Base-by-base conservation (phyloP, 2,797 vertebrate species). In the Cossypha polioptera region DNA sequence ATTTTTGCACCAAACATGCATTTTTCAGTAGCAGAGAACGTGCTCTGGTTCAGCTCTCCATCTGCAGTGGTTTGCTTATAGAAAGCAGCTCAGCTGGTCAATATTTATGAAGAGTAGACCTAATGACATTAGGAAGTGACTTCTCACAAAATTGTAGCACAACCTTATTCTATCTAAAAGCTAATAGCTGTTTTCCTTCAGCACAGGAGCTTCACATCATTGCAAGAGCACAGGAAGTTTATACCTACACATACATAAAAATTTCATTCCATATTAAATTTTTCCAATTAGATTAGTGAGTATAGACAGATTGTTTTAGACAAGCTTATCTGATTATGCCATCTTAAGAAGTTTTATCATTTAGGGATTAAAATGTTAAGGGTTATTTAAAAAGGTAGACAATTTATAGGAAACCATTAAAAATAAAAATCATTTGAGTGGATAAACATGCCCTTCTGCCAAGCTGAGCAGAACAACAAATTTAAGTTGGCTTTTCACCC, bases 371-470 rank as follows among this genome's bases (percentile, higher is more conserved):
- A 89, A 75, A 38, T 65, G 28, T 87, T 77, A 71, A 61, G 53
- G 17, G 14, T 42, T 86, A 21, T 72, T 93, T 81, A 78, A 65
- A 68, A 95, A 91, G 65, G 72, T n/a, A 61, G 76, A 57, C 7
- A 14, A 66, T 92, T 92, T 92, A 85, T 61, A 86, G 57, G 63
- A 83, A 78, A 80, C 14, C 53, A 75, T 90, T 93, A 90, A 73
- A 93, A 86, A 50, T 42, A 93, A 84, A 93, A 80, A 54, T 71
- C 84, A 83, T 53, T 91, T 86, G 84, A 86, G 68, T 95, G 75
- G 68, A 75, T 93, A 93, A 97, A 92, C 72, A 94, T 36, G 84
- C 76, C 59, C 50, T 96, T 95, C 95, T 88, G 89, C 92, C 81
- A 91, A 86, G 47, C 58, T 86, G 78, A 95, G 91, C 91, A 82